Percentiles rank a stretch among this genome's conserved stretches.
These are phyloP conservation scores for Cecropterus lyciades DNA, from an alignment of 1,140 invertebrate genomes.

Conservation along the genomic window DNA sequence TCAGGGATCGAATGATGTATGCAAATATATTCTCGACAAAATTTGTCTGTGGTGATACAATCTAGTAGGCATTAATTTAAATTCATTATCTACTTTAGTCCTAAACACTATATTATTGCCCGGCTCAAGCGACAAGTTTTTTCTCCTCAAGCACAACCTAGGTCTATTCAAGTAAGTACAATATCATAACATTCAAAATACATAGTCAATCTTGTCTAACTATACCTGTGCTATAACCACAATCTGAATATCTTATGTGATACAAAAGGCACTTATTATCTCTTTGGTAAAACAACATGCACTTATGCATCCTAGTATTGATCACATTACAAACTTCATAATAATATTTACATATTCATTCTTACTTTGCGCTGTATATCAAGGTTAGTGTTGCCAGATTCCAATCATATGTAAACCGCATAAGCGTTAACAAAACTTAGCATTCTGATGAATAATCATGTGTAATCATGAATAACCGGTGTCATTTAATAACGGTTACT, in stretches of 20 bases:
- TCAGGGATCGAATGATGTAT: no score
- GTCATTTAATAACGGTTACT: no score
- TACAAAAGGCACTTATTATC: conserved; percentile 48
- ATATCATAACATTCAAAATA: conserved; percentile 20
- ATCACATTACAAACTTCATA: conserved; percentile 27
- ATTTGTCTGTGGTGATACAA: not conserved
- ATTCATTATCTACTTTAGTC: conserved; percentile 11
- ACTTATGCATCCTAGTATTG: conserved; percentile 30
- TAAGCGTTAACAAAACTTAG: no score
- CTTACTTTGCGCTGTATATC: conserved; percentile 13
- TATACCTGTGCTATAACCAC: conserved; percentile 27
- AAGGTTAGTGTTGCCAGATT: conserved; percentile 2
- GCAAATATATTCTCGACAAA: not conserved
- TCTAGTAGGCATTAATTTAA: not conserved
- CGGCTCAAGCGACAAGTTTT: not conserved
- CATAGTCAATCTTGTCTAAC: conserved; percentile 22
- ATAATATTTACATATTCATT: conserved; percentile 22
- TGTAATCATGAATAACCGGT: no score
- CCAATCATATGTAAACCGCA: no score
- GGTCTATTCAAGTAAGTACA: conserved; percentile 14
- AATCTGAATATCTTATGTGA: conserved; percentile 36
- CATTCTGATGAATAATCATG: no score
- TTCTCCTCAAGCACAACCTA: conserved; percentile 9
- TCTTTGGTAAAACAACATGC: conserved; percentile 43
- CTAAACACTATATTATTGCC: conserved; percentile 16